phyloP scores from a whole-genome alignment of 1,140 invertebrate species.

The Cataglyphis hispanica region DNA sequence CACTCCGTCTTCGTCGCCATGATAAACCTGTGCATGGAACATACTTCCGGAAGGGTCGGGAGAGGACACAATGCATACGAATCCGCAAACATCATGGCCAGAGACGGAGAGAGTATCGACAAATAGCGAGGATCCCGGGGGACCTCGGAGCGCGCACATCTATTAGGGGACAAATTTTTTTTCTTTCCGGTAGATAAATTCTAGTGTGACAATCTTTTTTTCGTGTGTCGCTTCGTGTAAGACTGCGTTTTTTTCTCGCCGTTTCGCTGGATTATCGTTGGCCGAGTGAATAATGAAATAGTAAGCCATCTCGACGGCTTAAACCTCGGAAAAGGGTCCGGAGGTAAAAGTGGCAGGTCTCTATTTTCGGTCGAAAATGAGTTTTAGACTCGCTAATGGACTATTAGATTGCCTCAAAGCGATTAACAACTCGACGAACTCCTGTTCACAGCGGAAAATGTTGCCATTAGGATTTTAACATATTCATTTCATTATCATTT shows the following conservation, averaged over 20 bases:
- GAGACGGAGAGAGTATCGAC: slow-evolving; percentile 43
- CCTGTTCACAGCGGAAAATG: not conserved
- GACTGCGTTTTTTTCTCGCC: slow-evolving; percentile 27
- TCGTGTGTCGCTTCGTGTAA: slow-evolving; percentile 30
- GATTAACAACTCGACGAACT: not conserved
- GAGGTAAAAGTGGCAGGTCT: slow-evolving; percentile 15
- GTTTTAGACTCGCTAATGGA: slow-evolving; percentile 4
- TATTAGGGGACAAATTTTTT: slow-evolving; percentile 62
- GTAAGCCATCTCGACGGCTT: not conserved
- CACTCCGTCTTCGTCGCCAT: slow-evolving; percentile 42
- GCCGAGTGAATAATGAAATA: slow-evolving; percentile 53
- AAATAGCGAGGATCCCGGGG: slow-evolving; percentile 26
- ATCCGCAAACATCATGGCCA: slow-evolving; percentile 60
- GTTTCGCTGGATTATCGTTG: not conserved
- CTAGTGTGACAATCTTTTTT: slow-evolving; percentile 18
- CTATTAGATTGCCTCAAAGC: not conserved
- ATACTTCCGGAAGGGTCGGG: slow-evolving; percentile 13
- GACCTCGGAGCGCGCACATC: slow-evolving; percentile 23
- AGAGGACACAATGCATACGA: slow-evolving; percentile 50
- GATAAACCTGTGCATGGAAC: slow-evolving; percentile 45
- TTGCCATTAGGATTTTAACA: not conserved
- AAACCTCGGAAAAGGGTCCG: not conserved
- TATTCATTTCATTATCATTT: slow-evolving; percentile 30
- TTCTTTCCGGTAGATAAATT: slow-evolving; percentile 64
- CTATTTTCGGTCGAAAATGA: slow-evolving; percentile 22